Conservation (phyloP, 1,140 invertebrate species). For the Latrodectus geometricus region DNA sequence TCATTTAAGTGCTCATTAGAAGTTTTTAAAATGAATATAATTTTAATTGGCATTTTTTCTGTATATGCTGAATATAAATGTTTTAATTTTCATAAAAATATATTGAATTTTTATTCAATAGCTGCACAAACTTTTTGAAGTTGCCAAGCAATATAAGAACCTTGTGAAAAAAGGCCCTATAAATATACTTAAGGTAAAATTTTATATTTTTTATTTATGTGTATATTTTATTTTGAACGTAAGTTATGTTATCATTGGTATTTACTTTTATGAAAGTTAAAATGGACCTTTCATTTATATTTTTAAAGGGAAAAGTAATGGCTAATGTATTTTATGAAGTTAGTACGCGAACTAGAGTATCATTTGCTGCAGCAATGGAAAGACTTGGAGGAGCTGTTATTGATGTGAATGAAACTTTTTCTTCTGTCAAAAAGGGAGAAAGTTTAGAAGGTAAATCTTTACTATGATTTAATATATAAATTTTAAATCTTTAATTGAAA, state of each 20-base stretch:
- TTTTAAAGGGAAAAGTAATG: constrained; percentile 88
- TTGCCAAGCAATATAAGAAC: constrained; percentile 88
- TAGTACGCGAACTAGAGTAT: constrained; percentile 94
- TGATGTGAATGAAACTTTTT: constrained; percentile 87
- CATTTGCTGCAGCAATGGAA: constrained; percentile 96
- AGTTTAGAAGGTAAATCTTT: constrained; percentile 80
- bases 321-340: constrained; percentile 97
- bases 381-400: constrained; percentile 92
- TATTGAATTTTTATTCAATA: constrained; percentile 69
- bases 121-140: constrained; percentile 92
- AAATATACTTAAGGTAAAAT: constrained; percentile 82
- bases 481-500: no score
- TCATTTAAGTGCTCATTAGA: no score
- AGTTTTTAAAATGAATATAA: no score
- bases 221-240: neutral
- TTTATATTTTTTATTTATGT: constrained; percentile 7
- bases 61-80: no score
- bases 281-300: neutral
- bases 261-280: neutral
- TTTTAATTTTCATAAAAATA: no score
- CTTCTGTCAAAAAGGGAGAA: constrained; percentile 97
- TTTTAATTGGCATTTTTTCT: no score
- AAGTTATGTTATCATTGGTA: neutral
- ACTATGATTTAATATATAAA: neutral
- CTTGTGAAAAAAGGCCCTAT: constrained; percentile 87